Evolutionary conservation across 2,888 invertebrate species (phyloP).

Genomic region (Epirrhoe alternata): DNA sequence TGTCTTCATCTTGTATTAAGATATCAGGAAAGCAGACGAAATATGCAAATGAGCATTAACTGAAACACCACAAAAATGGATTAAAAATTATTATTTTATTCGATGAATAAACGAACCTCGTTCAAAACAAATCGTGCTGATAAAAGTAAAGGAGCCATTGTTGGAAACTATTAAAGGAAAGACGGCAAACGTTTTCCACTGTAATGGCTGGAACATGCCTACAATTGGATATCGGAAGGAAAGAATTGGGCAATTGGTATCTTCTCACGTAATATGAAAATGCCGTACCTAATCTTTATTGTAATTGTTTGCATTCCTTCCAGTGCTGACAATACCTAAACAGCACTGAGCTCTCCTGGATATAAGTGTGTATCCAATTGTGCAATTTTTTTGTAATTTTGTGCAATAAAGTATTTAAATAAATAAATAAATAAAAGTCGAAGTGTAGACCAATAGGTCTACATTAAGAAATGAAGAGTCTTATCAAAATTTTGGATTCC

Average conservation of each 20-base stretch:
- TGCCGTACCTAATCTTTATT: not conserved
- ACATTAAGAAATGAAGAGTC: too few relatives aligned
- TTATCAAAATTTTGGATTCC: too few relatives aligned
- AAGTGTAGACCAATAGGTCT: too few relatives aligned
- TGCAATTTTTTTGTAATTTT: too few relatives aligned
- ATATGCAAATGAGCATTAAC: slow-evolving; percentile 5
- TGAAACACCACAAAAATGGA: not conserved
- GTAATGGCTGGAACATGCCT: slow-evolving; percentile 28
- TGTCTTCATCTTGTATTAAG: slow-evolving; percentile 1
- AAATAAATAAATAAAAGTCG: too few relatives aligned
- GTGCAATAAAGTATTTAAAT: too few relatives aligned
- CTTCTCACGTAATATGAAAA: slow-evolving; percentile 20
- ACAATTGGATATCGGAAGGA: slow-evolving; percentile 20
- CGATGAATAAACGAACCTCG: not conserved
- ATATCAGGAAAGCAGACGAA: not conserved
- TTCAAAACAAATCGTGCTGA: slow-evolving; percentile 8
- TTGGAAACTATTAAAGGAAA: slow-evolving; percentile 31
- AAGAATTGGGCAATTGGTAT: slow-evolving; percentile 15
- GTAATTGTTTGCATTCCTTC: not conserved
- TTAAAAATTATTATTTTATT: not conserved
- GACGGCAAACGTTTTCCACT: slow-evolving; percentile 28
- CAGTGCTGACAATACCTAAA: too few relatives aligned
- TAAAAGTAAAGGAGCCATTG: slow-evolving; percentile 26
- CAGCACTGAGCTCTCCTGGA: not conserved
- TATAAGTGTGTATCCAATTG: too few relatives aligned